Conservation (phyloP, 2,797 vertebrate species). For the Coccyzus lansbergi region DNA sequence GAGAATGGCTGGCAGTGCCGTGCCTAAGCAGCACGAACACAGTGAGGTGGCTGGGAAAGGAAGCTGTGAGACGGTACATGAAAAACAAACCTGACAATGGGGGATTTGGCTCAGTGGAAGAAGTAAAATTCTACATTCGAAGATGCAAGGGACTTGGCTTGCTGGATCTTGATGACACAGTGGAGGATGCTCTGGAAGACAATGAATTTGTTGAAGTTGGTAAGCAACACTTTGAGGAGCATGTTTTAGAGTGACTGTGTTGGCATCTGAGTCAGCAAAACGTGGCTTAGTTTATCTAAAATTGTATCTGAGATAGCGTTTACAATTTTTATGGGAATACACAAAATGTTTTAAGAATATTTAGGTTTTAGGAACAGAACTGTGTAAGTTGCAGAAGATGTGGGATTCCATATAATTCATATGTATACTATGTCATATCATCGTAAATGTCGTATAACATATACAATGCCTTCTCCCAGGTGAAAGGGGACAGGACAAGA, state of each 20-base stretch:
- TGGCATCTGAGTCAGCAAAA: background rate
- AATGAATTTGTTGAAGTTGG: constrained; percentile 97
- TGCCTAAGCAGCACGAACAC: constrained; percentile 80
- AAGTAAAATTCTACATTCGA: constrained; percentile 84
- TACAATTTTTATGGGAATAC: background rate
- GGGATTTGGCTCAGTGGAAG: constrained; percentile 84
- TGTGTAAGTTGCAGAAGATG: background rate
- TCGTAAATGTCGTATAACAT: too few species aligned
- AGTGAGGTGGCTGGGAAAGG: constrained; percentile 87
- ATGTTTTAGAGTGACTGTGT: fast-evolving
- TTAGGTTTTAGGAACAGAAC: background rate
- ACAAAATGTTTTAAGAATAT: too few species aligned
- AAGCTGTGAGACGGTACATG: constrained; percentile 91
- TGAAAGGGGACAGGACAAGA: too few species aligned
- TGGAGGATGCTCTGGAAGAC: constrained; percentile 93
- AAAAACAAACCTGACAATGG: constrained; percentile 97
- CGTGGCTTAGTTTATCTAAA: background rate
- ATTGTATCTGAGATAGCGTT: fast-evolving
- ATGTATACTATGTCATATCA: background rate
- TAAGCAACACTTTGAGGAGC: constrained; percentile 71
- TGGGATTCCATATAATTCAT: background rate
- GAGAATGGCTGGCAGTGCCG: constrained; percentile 94
- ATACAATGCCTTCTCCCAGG: too few species aligned
- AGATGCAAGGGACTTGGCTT: constrained; percentile 92
- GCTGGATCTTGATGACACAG: constrained; percentile 88